Conservation (phyloP, 2,797 vertebrate genomes). For the Molothrus ater region DNA sequence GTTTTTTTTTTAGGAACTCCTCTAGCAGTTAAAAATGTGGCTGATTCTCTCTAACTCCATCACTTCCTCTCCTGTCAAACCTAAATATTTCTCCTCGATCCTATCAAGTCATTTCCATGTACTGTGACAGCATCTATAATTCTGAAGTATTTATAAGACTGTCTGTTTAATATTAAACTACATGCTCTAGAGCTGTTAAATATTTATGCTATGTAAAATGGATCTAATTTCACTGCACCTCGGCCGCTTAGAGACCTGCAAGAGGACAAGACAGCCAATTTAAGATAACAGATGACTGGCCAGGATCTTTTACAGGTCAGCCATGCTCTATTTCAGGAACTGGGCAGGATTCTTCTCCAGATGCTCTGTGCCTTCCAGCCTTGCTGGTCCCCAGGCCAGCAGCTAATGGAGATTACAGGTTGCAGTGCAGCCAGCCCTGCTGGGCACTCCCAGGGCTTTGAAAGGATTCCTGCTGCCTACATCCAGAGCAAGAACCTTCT, state of each 20-base stretch:
- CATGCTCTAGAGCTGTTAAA: constrained; percentile 39
- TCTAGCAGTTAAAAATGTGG: neutral
- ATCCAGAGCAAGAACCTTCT: neutral
- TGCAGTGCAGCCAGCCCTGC: neutral
- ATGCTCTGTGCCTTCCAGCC: neutral
- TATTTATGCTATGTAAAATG: constrained; percentile 54
- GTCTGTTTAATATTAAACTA: constrained; percentile 55
- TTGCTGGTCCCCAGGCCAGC: neutral
- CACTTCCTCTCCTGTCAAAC: constrained; percentile 38
- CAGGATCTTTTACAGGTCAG: neutral
- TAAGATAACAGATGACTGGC: neutral
- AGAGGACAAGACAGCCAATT: neutral
- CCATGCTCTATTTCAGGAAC: neutral
- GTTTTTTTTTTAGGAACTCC: neutral
- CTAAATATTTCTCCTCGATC: constrained; percentile 38
- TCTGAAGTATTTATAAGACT: constrained; percentile 47
- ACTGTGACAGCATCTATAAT: constrained; percentile 51
- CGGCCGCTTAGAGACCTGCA: neutral
- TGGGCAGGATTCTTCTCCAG: neutral
- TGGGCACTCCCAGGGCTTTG: neutral
- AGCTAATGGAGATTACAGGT: neutral
- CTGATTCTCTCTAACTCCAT: neutral
- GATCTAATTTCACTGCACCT: constrained; percentile 47
- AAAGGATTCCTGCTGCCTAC: neutral
- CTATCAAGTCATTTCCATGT: constrained; percentile 20